These are phyloP conservation scores for Atethmia centrago DNA, from an alignment of 2,888 invertebrate species.

Conservation along the genomic window DNA sequence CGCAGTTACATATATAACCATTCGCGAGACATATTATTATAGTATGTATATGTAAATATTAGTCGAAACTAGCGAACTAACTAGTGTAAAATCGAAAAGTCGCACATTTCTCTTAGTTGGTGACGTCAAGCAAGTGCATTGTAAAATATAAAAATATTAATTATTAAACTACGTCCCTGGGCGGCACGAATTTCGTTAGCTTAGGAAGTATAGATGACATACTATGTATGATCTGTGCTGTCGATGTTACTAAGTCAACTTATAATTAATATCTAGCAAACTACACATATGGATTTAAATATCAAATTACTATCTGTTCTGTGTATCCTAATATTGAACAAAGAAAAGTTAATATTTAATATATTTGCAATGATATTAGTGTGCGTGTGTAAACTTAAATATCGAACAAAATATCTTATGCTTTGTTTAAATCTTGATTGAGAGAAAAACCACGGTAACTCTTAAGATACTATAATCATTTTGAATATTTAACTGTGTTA, in stretches of 20 bases:
- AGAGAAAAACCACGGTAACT: too few species aligned
- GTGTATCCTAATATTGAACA: neutral
- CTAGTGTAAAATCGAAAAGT: neutral
- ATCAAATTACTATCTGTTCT: neutral
- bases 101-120: neutral
- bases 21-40: neutral
- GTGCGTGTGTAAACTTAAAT: too few species aligned
- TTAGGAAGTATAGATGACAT: neutral
- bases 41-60: neutral
- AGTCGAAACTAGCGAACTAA: constrained; percentile 22
- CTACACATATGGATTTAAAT: neutral
- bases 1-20: neutral
- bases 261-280: constrained; percentile 1
- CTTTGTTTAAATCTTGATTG: too few species aligned
- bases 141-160: neutral
- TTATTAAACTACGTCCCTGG: neutral
- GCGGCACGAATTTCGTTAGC: neutral
- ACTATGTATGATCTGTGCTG: neutral
- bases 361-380: neutral
- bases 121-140: neutral
- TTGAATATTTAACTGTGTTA: neutral
- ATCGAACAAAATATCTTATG: too few species aligned
- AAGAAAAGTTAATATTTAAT: neutral
- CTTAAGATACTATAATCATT: neutral
- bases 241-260: neutral